Conservation (phyloP, 1,140 invertebrate genomes). For the Sitophilus oryzae region DNA sequence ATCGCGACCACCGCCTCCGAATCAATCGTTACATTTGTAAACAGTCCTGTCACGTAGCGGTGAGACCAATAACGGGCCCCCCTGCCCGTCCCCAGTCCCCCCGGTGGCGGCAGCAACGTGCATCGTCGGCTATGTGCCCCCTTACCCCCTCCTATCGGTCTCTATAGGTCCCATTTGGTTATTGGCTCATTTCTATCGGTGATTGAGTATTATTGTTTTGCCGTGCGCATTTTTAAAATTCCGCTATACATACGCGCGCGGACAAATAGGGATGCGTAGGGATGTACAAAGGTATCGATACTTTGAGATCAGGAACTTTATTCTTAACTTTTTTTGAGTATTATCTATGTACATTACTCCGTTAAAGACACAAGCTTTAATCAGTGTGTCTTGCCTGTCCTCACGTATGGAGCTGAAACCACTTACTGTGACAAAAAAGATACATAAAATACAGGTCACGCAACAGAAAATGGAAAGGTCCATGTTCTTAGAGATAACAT, state of each 20-base stretch:
- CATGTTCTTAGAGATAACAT: too few species aligned
- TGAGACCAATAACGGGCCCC: not conserved
- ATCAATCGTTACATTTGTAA: slow-evolving; percentile 48
- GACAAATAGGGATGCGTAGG: slow-evolving; percentile 12
- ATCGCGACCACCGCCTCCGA: slow-evolving; percentile 45
- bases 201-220: slow-evolving; percentile 49
- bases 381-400: too few species aligned
- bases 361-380: too few species aligned
- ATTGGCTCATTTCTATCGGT: slow-evolving; percentile 47
- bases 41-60: slow-evolving; percentile 44
- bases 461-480: too few species aligned
- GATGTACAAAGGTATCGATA: too few species aligned
- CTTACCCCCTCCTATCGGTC: slow-evolving; percentile 47
- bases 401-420: too few species aligned
- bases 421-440: too few species aligned
- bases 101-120: not conserved
- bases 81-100: slow-evolving; percentile 41
- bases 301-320: too few species aligned
- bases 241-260: slow-evolving; percentile 41
- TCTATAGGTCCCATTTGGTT: slow-evolving; percentile 46
- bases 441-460: too few species aligned
- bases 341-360: too few species aligned
- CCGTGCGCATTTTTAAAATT: slow-evolving; percentile 47
- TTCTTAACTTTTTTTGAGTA: too few species aligned
- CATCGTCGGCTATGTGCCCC: slow-evolving; percentile 43